Evolutionary conservation across 2,113 vertebrate species (phyloP), one percentile per base, ranked within the genome.

Genomic region (Ptychochromis oligacanthus): DNA sequence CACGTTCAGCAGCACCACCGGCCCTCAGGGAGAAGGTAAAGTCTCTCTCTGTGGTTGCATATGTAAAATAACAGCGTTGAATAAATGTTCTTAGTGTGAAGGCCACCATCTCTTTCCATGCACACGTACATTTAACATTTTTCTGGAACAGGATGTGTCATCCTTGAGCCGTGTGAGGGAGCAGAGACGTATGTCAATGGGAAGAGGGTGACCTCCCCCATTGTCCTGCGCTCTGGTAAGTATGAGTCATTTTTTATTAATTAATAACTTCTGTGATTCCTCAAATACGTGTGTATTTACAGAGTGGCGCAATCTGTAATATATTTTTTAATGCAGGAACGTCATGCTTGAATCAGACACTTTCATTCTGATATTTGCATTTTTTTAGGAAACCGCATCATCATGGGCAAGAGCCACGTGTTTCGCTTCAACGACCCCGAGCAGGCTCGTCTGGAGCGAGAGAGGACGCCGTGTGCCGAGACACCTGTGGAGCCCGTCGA

Each of bases 331-430:
- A 36, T 78, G 6, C 38, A 15, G 5, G 2, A 24, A 46, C 38
- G 2, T 22, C 18, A 28, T 55, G 1, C 2, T 28, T 58, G 6
- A 31, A 9, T 58, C 6, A 75, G 0, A 38, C 10, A 28, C 64
- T 20, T 65, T 12, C 2, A 3, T 36, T 28, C n/a, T 36, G 28
- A 12, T 1, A 2, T 6, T 4, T 84, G 9, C 0, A 13, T 64
- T 22, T 26, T n/a, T 83, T 79, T 80, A 99, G 98, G 98, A 64
- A 99, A 99, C 87, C 97, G 98, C 64, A 99, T 99, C 92, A 99
- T 99, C 93, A 98, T 99, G 98, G 98, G 98, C 0, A 99, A 99
- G 93, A 99, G 97, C 95, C 98, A 99, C 0, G 98, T 99, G 61
- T 99, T 99, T 88, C 97, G 98, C 72, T 99, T 98, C 94, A 99